Evolutionary conservation across 2,113 vertebrate species (phyloP), one percentile per base, ranked within the genome.

Genomic region (Alligator mississippiensis): DNA sequence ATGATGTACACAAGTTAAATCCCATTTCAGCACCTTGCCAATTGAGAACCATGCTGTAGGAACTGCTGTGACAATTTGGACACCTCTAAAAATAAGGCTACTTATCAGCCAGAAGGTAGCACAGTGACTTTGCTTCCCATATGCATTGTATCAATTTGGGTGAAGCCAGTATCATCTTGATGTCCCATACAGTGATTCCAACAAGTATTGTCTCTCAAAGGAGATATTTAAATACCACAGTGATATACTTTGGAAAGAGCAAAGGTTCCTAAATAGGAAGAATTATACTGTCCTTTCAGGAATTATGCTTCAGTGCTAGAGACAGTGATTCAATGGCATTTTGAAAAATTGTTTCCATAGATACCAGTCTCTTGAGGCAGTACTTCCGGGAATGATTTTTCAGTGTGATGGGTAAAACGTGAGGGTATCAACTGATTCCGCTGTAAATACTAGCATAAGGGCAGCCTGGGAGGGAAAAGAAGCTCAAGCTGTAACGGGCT

Each of bases 41-140:
- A 11, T 70, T 21, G 68, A 19, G 47, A 14, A 22, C 6, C 30
- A 72, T 22, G 21, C 21, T 24, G 6, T 74, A 94, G 96, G 95
- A 94, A 95, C 93, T 96, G 95, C 95, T 97, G 94, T 96, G 95
- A 96, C 94, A 95, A 89, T 79, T 95, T 93, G 94, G 94, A 94
- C 94, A 93, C 95, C 95, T 92, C 94, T 95, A 95, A 94, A 95
- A 94, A 95, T 93, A 89, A 90, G 92, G 84, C 95, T 90, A 87
- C 86, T 97, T 93, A 93, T 90, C 88, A 90, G 93, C 85, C 91
- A 84, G 78, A 80, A 94, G 93, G 93, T 95, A 91, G 87, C 92
- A 76, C 3, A 3, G 89, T 91, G 84, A 30, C 89, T 62, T 68
- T 0, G 18, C 87, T 93, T 95, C 87, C 96, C 95, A 92, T 96